These are phyloP conservation scores for Nilaparvata lugens DNA, from an alignment of 1,140 invertebrate species.

Conservation along the genomic window DNA sequence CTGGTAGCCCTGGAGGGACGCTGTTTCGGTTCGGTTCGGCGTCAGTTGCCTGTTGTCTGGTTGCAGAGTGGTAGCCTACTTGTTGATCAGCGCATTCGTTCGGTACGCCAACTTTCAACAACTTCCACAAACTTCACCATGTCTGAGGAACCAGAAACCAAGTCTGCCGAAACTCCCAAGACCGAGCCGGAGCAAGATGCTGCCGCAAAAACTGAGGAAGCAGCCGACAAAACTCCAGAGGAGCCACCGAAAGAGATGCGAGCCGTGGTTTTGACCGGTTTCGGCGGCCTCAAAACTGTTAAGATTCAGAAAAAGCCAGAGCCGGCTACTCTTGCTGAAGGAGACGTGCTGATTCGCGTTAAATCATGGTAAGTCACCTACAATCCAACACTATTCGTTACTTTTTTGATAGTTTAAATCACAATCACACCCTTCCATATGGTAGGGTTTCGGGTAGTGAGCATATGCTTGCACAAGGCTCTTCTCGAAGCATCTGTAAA, in stretches of 20 bases:
- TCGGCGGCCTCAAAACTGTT: conserved; percentile 74
- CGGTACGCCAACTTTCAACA: neutral
- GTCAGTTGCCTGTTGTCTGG: too few relatives aligned
- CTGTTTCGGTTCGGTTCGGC: too few relatives aligned
- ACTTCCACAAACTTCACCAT: conserved; percentile 25
- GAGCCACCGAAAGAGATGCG: conserved; percentile 68
- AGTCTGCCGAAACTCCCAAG: conserved; percentile 25
- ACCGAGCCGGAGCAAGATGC: conserved; percentile 22
- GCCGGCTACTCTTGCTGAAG: conserved; percentile 52
- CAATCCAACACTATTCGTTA: too few relatives aligned
- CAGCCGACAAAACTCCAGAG: conserved; percentile 46
- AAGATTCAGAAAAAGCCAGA: conserved; percentile 73
- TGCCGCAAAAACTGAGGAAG: conserved; percentile 39
- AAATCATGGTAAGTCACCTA: conserved; percentile 67
- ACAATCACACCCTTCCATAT: conserved; percentile 10
- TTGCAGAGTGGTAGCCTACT: too few relatives aligned
- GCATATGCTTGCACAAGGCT: neutral
- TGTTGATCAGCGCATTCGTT: neutral
- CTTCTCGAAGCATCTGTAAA: too few relatives aligned
- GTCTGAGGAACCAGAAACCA: conserved; percentile 40
- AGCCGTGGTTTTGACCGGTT: conserved; percentile 69
- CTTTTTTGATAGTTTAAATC: neutral
- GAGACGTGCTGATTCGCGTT: conserved; percentile 72
- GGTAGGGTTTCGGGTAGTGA: neutral
- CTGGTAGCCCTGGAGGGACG: too few relatives aligned